phyloP scores from a whole-genome alignment of 2,888 invertebrate genomes.

The Athrips mouffetella region DNA sequence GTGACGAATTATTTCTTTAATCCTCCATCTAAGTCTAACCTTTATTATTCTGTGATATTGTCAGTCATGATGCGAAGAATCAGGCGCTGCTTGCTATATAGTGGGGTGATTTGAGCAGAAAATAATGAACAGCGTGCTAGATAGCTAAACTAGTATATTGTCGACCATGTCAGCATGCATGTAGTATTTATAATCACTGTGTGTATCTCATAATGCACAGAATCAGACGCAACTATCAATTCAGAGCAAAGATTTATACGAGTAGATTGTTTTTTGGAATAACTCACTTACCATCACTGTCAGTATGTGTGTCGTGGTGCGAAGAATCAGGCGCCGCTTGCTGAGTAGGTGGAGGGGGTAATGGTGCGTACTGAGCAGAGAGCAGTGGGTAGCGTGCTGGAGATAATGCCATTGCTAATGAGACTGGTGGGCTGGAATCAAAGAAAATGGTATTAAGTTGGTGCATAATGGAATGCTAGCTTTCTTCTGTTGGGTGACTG shows the following conservation, averaged over 20 bases:
- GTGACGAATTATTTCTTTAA: no score
- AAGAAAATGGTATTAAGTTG: no score
- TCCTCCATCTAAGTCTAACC: no score
- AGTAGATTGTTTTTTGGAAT: not conserved
- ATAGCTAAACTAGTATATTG: no score
- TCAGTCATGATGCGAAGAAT: constrained; percentile 63
- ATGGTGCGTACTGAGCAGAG: constrained; percentile 82
- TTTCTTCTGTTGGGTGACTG: no score
- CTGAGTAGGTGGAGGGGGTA: constrained; percentile 68
- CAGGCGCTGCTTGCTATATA: constrained; percentile 45
- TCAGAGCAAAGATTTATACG: no score
- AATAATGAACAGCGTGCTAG: constrained; percentile 79
- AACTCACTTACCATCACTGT: constrained; percentile 80
- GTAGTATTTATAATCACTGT: no score
- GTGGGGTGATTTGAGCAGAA: constrained; percentile 81
- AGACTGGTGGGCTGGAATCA: constrained; percentile 88
- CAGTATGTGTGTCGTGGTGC: constrained; percentile 69
- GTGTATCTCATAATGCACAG: no score
- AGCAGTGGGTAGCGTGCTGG: constrained; percentile 79
- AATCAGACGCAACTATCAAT: not conserved
- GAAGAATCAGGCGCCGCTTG: constrained; percentile 63
- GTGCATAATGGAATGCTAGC: no score
- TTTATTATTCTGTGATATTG: constrained; percentile 81
- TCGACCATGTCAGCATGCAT: no score
- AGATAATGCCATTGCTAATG: constrained; percentile 82